A percentile compares a stretch with the other conserved stretches of the same genome.
Conservation (phyloP, 2,797 vertebrate genomes). For the Paguma larvata region DNA sequence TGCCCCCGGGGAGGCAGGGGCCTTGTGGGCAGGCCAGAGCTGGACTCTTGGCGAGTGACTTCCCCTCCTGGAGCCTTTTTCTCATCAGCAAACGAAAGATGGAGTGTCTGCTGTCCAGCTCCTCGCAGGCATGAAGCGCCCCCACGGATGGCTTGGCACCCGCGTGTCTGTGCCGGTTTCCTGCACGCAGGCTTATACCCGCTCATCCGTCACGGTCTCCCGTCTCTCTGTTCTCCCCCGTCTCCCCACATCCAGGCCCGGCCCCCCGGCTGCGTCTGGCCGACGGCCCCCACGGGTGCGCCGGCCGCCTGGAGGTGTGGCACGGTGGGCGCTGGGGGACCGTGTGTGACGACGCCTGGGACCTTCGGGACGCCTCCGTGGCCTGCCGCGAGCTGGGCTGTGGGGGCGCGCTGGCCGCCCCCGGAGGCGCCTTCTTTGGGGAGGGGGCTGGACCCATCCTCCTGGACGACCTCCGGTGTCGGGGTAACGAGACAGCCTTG, state of each 20-base stretch:
- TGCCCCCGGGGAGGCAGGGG: background rate
- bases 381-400: constrained; percentile 87
- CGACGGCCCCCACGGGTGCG: constrained; percentile 69
- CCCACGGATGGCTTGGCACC: accelerated
- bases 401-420: constrained; percentile 73
- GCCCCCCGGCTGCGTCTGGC: constrained; percentile 80
- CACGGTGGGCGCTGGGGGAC: constrained; percentile 84
- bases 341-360: constrained; percentile 86
- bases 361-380: constrained; percentile 76
- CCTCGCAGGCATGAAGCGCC: accelerated
- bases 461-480: constrained; percentile 86
- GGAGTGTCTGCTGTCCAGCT: background rate
- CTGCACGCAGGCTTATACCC: accelerated
- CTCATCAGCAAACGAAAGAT: background rate
- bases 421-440: constrained; percentile 84
- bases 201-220: background rate
- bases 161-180: accelerated
- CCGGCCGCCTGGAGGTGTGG: constrained; percentile 85
- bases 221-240: background rate
- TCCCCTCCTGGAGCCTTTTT: background rate
- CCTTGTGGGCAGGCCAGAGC: accelerated
- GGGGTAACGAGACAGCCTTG: constrained; percentile 82
- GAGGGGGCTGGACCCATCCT: constrained; percentile 83
- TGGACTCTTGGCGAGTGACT: background rate
- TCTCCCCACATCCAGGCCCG: constrained; percentile 12